phyloP scores from a whole-genome alignment of 2,797 vertebrate genomes.

The Brachyalestes nurse region DNA sequence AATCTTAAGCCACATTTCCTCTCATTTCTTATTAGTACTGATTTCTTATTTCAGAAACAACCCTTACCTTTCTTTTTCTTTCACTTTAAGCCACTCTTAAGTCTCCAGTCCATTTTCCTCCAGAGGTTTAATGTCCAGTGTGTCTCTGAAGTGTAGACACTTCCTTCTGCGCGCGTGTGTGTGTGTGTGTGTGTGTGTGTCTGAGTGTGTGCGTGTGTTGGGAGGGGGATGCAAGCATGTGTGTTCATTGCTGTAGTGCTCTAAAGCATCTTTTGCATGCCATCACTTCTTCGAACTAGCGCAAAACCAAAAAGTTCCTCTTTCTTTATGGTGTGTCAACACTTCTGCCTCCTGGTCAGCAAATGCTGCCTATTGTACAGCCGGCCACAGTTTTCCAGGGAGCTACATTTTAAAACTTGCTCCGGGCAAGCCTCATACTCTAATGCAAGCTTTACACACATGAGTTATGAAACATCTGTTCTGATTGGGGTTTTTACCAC shows the following conservation, averaged over 20 bases:
- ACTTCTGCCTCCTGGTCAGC: constrained; percentile 35
- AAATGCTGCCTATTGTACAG: not conserved
- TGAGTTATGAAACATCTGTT: not conserved
- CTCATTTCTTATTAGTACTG: not conserved
- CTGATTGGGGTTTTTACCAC: not conserved
- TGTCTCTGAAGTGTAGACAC: not conserved
- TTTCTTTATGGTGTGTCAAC: constrained; percentile 24
- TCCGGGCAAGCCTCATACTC: not conserved
- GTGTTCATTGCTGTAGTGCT: constrained; percentile 5
- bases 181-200: not conserved
- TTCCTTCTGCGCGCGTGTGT: constrained; percentile 6
- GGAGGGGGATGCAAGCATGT: not conserved
- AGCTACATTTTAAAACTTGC: not conserved
- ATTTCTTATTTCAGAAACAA: not conserved
- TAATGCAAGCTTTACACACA: not conserved
- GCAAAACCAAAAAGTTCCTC: constrained; percentile 20
- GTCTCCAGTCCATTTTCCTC: not conserved
- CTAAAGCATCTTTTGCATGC: constrained; percentile 6
- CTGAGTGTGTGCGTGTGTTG: not conserved
- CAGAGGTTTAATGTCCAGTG: not conserved
- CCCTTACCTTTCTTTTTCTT: not conserved
- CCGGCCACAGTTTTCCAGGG: not conserved
- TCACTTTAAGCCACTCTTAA: not conserved
- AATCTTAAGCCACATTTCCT: not conserved
- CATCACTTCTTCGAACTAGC: constrained; percentile 28